A percentile compares a stretch with the other conserved stretches of the same genome.
Conservation (phyloP, 37 sponge, comb jelly and placozoan genomes). For the Hexactinellida sp. region DNA sequence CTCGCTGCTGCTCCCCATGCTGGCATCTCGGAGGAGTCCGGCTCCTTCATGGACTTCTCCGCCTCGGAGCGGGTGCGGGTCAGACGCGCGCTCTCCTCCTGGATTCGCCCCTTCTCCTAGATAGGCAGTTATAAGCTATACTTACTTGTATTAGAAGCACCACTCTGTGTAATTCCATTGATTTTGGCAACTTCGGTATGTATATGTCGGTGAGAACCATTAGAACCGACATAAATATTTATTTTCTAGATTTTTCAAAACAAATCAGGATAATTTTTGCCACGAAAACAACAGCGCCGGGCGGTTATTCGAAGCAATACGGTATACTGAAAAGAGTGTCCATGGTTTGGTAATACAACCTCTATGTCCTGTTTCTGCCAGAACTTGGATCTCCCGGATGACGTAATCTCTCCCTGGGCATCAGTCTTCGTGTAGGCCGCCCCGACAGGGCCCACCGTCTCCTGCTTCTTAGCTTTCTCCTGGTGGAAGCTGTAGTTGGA, state of each 20-base stretch:
- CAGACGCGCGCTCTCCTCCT: neutral
- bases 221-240: no score
- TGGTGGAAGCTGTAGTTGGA: slow-evolving; percentile 78
- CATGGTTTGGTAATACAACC: no score
- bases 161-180: neutral
- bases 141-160: neutral
- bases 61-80: neutral
- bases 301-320: neutral
- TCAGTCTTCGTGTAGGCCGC: slow-evolving; percentile 66
- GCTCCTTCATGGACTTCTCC: neutral
- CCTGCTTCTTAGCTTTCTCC: slow-evolving; percentile 54
- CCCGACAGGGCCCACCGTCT: slow-evolving; percentile 50
- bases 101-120: neutral
- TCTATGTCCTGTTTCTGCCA: slow-evolving; percentile 61
- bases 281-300: no score
- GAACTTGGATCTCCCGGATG: slow-evolving; percentile 42
- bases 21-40: neutral
- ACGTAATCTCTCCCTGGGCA: slow-evolving; percentile 44
- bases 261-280: no score
- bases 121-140: neutral
- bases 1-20: neutral
- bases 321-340: neutral
- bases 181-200: neutral
- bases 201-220: no score
- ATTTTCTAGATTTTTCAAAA: no score